Percentiles rank a stretch among this genome's conserved stretches.
These are phyloP conservation scores for Grus americana DNA, from an alignment of 2,113 vertebrate genomes.

Conservation along the genomic window DNA sequence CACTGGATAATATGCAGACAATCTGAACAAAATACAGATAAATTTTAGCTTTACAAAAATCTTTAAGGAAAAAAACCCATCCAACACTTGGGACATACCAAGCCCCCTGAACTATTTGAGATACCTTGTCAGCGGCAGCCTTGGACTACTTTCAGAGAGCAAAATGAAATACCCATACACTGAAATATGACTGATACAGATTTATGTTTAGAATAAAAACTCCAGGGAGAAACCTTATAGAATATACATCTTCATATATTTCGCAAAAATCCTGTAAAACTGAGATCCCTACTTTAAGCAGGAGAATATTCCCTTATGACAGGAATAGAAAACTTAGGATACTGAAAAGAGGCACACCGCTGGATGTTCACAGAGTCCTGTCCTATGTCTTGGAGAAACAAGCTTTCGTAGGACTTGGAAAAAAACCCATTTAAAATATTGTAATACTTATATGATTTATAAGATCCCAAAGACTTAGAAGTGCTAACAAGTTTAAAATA, in stretches of 20 bases:
- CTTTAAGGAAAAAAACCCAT: background rate
- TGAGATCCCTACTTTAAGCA: background rate
- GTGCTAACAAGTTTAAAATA: background rate
- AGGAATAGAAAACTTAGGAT: background rate
- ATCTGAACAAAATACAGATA: conserved; percentile 40
- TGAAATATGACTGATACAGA: conserved; percentile 2
- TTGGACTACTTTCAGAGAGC: background rate
- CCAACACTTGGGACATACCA: background rate
- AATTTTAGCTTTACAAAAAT: conserved; percentile 20
- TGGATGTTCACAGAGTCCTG: background rate
- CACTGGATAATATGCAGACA: conserved; percentile 23
- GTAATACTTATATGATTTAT: background rate
- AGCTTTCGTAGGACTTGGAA: background rate
- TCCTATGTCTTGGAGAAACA: background rate
- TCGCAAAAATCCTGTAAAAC: background rate
- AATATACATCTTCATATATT: background rate
- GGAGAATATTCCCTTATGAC: background rate
- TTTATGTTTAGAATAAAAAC: background rate
- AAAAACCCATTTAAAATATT: background rate
- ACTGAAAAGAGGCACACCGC: background rate
- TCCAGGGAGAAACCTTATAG: background rate
- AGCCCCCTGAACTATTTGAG: background rate
- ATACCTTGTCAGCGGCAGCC: background rate
- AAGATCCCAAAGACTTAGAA: background rate
- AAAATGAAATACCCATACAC: conserved; percentile 30